phyloP scores from a whole-genome alignment of 2,888 invertebrate species.

The Chloroclysta siterata region DNA sequence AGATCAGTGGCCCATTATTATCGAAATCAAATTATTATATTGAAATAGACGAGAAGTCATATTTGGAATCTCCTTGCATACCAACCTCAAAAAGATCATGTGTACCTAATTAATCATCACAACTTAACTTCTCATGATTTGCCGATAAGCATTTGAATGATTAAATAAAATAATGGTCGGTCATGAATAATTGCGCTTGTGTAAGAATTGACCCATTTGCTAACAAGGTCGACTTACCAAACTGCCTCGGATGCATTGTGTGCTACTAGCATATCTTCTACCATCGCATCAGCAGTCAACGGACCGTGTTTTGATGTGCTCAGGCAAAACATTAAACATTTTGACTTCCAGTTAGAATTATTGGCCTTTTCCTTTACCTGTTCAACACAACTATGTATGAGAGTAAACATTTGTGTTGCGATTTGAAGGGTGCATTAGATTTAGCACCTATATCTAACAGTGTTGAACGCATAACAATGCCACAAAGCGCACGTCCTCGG shows the following conservation, averaged over 20 bases:
- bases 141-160: constrained; percentile 67
- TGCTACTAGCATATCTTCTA: constrained; percentile 51
- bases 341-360: constrained; percentile 4
- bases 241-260: constrained; percentile 54
- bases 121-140: constrained; percentile 44
- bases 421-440: no score
- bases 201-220: constrained; percentile 73
- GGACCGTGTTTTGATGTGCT: constrained; percentile 21
- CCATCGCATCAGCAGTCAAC: constrained; percentile 45
- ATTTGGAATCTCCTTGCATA: not conserved
- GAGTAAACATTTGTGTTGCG: no score
- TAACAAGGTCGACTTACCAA: constrained; percentile 71
- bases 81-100: not conserved
- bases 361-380: not conserved
- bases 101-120: constrained; percentile 33
- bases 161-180: constrained; percentile 71
- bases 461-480: no score
- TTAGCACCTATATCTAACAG: no score
- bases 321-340: constrained; percentile 14
- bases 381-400: no score
- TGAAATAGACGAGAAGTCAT: no score
- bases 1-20: no score
- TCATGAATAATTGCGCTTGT: constrained; percentile 74
- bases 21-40: no score
- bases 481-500: no score